Evolutionary conservation across 1,140 invertebrate species (phyloP).

Genomic region (Arctopsyche grandis): DNA sequence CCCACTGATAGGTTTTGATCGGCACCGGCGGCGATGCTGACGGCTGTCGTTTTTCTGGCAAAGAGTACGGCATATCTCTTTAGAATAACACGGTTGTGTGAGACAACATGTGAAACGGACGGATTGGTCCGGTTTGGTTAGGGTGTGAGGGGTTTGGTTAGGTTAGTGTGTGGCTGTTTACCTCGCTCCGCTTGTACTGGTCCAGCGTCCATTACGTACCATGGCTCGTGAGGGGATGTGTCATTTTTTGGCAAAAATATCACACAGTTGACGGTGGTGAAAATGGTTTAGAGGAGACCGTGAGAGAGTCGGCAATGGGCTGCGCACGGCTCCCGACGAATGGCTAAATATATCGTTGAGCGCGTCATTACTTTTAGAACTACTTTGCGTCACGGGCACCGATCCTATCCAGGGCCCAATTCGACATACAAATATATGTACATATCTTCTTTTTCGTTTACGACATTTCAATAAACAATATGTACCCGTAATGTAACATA

Average conservation of each 20-base stretch:
- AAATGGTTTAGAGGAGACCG: conserved; percentile 34
- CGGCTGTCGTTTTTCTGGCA: conserved; percentile 47
- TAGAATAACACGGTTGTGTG: background rate
- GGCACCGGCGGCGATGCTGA: conserved; percentile 66
- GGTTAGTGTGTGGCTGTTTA: conserved; percentile 39
- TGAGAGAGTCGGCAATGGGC: conserved; percentile 56
- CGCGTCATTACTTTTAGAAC: conserved; percentile 65
- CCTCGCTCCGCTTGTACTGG: conserved; percentile 48
- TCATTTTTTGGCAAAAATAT: conserved; percentile 47
- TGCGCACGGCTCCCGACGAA: conserved; percentile 55
- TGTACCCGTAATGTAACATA: no score
- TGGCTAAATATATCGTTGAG: conserved; percentile 67
- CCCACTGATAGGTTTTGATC: conserved; percentile 77
- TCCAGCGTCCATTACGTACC: conserved; percentile 51
- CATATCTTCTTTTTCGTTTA: no score
- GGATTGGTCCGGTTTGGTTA: background rate
- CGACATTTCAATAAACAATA: no score
- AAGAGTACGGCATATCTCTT: conserved; percentile 47
- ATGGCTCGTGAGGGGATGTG: conserved; percentile 47
- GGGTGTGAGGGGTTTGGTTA: background rate
- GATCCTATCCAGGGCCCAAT: background rate
- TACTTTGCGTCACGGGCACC: conserved; percentile 60
- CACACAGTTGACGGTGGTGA: conserved; percentile 17
- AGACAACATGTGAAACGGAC: background rate
- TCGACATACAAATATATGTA: no score